Evolutionary conservation across 2,113 vertebrate species (phyloP), one percentile per base, ranked within the genome.

Genomic region (Psilopsiagon aurifrons): DNA sequence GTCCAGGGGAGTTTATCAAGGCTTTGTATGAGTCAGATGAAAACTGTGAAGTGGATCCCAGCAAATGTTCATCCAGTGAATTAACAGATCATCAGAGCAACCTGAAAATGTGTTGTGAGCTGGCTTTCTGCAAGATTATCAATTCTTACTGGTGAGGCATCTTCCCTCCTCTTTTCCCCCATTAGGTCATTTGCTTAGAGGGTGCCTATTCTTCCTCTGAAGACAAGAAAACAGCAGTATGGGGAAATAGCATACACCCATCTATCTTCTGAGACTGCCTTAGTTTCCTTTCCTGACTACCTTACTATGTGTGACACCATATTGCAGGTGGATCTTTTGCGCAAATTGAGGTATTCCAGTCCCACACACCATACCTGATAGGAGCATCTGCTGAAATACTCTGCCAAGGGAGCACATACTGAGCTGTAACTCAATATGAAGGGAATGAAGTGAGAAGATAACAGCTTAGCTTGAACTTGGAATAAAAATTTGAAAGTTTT

Each of bases 51-150:
- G 99, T 98, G 13, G 99, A 99, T 91, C 99, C 99, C 35, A 98
- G 98, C 68, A 99, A 98, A 76, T 99, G 99, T 91, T 98, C 98
- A 5, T 96, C 97, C 52, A 97, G 94, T 31, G 98, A 99, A 51
- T 97, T 99, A 82, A 54, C 97, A 9, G 99, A 99, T 76, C 98
- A 99, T 87, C 99, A 99, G 97, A 99, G 98, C 79, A 99, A 99
- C 98, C 97, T 99, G 96, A 99, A 99, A 96, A 99, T 99, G 99
- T 99, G 99, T 91, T 99, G 99, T 76, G 99, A 99, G 95, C 98
- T 99, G 86, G 99, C 99, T 27, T 99, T 99, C 98, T 99, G 99
- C 98, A 99, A 99, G 97, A 99, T 99, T 97, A 99, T 99, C 98
- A 99, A 99, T 98, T 99, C 99, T 5, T 99, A 99, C 98, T 99